Base-by-base conservation (phyloP, 2,113 vertebrate species). In the Amblyornis subalaris region DNA sequence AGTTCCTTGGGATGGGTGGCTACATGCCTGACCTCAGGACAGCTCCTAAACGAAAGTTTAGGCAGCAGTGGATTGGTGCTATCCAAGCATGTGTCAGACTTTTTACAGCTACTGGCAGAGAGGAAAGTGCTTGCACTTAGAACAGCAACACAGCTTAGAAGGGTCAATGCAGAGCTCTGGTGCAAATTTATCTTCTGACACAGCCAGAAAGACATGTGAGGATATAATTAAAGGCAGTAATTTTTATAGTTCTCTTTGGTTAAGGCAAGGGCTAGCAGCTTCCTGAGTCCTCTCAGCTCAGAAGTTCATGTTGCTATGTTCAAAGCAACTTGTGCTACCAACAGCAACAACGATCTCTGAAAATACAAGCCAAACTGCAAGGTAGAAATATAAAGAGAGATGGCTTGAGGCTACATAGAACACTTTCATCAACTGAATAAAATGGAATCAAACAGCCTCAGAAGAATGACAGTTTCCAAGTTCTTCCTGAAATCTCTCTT, bases 181-280 rank as follows among this genome's bases (percentile, higher is more conserved):
- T 70, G 53, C 66, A 69, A 83, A 88, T 58, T 86, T 62, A 24
- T 69, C 66, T 76, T 87, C 89, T 86, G 82, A 89, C 77, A 60
- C 9, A 88, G 85, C 58, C 89, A 95, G 67, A 83, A 69, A 81
- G 58, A 44, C 20, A 29, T 16, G 73, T 23, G 77, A 69, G 48
- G 35, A 31, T 38, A 57, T 48, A 80, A 58, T n/a, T 67, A 62
- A 95, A 96, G 70, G 66, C 90, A 85, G 22, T 33, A 19, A 14
- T 60, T 70, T 29, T 58, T 89, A 47, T 6, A 85, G 83, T 92
- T 88, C 54, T 88, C 92, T 96, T 95, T 93, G 82, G 83, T 94
- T 95, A 89, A 90, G 72, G 62, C 70, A 94, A 80, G 23, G 40
- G 14, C 65, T 88, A 25, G 61, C 61, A 94, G 55, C 67, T 87